Evolutionary conservation across 2,888 invertebrate species (phyloP).

Genomic region (Punctoribates punctum): DNA sequence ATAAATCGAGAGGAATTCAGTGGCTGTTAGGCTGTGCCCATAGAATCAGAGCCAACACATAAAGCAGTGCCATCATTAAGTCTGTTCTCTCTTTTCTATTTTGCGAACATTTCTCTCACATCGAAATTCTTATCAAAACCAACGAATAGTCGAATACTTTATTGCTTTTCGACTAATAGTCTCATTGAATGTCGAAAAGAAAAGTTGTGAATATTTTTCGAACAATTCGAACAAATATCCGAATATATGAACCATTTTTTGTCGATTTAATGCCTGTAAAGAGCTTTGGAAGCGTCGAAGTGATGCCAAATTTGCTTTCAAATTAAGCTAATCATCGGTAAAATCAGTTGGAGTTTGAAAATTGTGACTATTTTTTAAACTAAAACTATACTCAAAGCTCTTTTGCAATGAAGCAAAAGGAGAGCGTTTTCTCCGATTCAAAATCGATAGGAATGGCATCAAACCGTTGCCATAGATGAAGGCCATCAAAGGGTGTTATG

Average conservation of each 20-base stretch:
- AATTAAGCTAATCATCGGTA: constrained; percentile 22
- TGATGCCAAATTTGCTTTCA: background rate
- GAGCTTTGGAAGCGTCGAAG: background rate
- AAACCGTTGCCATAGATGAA: constrained; percentile 32
- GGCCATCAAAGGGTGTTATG: constrained; percentile 31
- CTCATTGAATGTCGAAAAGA: background rate
- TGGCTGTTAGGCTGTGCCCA: background rate
- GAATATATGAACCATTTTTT: background rate
- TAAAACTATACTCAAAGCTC: constrained; percentile 2
- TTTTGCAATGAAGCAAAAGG: constrained; percentile 2
- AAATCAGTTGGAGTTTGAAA: background rate
- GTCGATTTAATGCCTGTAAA: background rate
- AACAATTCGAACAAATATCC: background rate
- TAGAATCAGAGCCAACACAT: background rate
- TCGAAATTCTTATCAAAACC: constrained; percentile 12
- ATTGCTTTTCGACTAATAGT: constrained; percentile 5
- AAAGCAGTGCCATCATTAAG: constrained; percentile 7
- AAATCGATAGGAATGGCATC: constrained; percentile 28
- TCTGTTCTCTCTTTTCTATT: background rate
- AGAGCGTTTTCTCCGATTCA: constrained; percentile 3
- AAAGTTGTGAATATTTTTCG: background rate
- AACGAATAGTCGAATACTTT: constrained; percentile 1
- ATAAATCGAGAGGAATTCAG: constrained; percentile 16
- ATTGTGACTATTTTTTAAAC: background rate
- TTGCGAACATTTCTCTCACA: background rate